Percentiles rank a stretch among this genome's conserved stretches.
Conservation (phyloP, 2,797 vertebrate genomes). For the Mus minutoides region DNA sequence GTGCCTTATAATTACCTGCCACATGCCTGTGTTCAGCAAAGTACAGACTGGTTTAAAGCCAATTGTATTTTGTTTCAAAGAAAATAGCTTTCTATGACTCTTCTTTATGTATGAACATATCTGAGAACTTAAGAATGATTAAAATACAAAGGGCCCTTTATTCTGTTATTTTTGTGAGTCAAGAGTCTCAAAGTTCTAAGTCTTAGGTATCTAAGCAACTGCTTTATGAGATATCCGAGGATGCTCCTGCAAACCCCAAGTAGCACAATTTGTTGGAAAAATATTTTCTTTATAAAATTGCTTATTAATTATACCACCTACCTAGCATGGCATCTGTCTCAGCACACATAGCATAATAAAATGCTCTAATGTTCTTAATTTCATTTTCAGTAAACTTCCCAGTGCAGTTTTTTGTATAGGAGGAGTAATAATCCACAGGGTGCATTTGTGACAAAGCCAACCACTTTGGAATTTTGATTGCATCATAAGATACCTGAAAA, state of each 20-base stretch:
- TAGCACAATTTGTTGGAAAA: conserved; percentile 49
- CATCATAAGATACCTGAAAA: conserved; percentile 90
- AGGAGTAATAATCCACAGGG: conserved; percentile 95
- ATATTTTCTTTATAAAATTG: conserved; percentile 57
- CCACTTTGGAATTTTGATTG: conserved; percentile 94
- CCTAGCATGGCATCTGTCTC: conserved; percentile 97
- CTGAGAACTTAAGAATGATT: conserved; percentile 59
- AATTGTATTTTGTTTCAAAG: conserved; percentile 25
- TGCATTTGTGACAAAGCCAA: conserved; percentile 92
- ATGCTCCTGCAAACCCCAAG: neutral
- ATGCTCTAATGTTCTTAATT: conserved; percentile 92
- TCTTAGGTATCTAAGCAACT: conserved; percentile 30
- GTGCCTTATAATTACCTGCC: neutral
- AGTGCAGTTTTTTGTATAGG: conserved; percentile 96
- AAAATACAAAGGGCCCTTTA: conserved; percentile 39
- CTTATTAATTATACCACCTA: conserved; percentile 83
- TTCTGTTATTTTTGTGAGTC: conserved; percentile 20
- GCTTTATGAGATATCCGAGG: conserved; percentile 13
- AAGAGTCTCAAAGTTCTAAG: conserved; percentile 31
- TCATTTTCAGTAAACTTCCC: conserved; percentile 92
- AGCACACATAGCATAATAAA: conserved; percentile 98
- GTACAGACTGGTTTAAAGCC: neutral
- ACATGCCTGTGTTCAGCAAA: neutral
- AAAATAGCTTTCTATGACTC: conserved; percentile 9
- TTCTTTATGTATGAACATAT: conserved; percentile 20